Evolutionary conservation across 1,140 invertebrate species (phyloP), one percentile per base, ranked within the genome.

Genomic region (Pomacea maculata): DNA sequence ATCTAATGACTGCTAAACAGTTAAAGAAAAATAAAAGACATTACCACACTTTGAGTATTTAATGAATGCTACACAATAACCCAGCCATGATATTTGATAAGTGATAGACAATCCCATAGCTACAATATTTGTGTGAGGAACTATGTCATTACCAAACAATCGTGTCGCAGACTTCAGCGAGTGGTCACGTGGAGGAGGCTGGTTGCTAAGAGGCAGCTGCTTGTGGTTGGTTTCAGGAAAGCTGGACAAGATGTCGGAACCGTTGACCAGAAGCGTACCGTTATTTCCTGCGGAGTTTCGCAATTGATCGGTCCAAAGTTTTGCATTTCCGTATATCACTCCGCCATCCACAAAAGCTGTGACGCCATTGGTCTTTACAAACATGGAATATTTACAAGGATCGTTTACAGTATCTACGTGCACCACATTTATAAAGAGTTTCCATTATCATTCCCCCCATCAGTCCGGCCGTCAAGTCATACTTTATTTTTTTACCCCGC

Each of bases 331-430:
- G 87, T 94, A 94, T 19, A 94, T 91, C 12, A 94, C 87, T 19
- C 93, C 93, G 9, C 93, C 94, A 86, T 94, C 94, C 57, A 94
- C 87, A 87, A 91, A 94, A 14, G 94, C 93, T 14, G 93, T 94
- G 61, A 94, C 93, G 88, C 93, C 92, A 85, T 94, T 94, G 57
- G 94, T 85, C 93, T 94, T 82, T 19, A 68, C 25, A 12, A 68
- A 45, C 15, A 63, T 8, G 45, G 11, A 75, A 80, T 45, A 78
- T 63, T 34, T 1, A 14, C 11, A 9, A 61, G 1, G 57, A 25
- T 25, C 17, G 25, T 73, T 1, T 21, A 21, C 19, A 73, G 21
- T 45, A 6, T 45, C 34, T 45, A 45, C 34, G 34, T 6, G 34
- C 34, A 45, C 1, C 34, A 45, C 2, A 45, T 4, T 45, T 45